Conservation (phyloP, 2,113 vertebrate species). For the Gallinago media region DNA sequence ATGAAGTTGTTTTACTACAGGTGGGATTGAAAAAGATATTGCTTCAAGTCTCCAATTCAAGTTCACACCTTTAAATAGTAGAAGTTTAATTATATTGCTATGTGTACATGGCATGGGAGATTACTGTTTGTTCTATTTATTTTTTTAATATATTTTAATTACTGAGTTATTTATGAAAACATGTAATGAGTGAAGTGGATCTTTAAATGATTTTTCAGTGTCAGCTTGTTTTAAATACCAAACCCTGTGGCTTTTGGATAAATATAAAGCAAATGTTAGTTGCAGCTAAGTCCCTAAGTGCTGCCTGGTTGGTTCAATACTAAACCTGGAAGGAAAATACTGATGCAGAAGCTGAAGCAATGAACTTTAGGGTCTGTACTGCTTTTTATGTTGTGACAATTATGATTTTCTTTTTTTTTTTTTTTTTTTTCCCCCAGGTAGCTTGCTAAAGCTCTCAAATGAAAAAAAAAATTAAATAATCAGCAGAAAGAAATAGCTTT, state of each 20-base stretch:
- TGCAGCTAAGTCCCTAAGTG: background rate
- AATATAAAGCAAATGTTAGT: slow-evolving; percentile 37
- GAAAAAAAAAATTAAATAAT: background rate
- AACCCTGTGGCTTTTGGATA: slow-evolving; percentile 1
- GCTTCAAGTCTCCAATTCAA: background rate
- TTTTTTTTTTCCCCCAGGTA: background rate
- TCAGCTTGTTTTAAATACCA: slow-evolving; percentile 53
- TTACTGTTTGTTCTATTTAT: background rate
- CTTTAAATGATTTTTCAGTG: slow-evolving; percentile 7
- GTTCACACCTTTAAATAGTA: background rate
- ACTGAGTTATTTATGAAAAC: background rate
- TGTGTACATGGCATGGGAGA: background rate
- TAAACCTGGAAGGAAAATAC: background rate
- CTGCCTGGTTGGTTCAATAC: background rate
- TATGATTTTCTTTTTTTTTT: background rate
- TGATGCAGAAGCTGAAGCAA: background rate
- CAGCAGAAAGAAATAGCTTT: background rate
- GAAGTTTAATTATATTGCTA: background rate
- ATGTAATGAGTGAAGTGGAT: background rate
- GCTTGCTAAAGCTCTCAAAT: background rate
- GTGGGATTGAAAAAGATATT: rapidly evolving
- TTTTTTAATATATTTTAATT: background rate
- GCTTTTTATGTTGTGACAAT: background rate
- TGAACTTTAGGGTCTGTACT: background rate
- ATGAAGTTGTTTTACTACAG: background rate